These are phyloP conservation scores for Spodoptera exigua DNA, from an alignment of 2,888 invertebrate genomes.

Conservation along the genomic window DNA sequence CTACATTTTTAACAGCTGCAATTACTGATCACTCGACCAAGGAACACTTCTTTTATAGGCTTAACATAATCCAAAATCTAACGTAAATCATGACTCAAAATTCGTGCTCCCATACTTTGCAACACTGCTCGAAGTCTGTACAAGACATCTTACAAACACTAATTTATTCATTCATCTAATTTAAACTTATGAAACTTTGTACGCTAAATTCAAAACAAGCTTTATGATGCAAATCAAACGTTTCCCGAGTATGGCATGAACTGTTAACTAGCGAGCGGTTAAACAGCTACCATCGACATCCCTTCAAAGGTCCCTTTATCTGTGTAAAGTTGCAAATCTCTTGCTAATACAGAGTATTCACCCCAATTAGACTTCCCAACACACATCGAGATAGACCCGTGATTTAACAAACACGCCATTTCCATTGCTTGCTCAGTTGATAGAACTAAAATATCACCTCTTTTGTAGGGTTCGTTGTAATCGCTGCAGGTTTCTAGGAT, in stretches of 20 bases:
- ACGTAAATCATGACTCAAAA: slow-evolving; percentile 10
- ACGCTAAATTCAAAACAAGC: slow-evolving; percentile 53
- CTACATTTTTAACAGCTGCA: too few relatives aligned
- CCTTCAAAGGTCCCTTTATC: slow-evolving; percentile 74
- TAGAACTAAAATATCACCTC: not conserved
- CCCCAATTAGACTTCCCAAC: slow-evolving; percentile 69
- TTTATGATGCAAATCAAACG: slow-evolving; percentile 64
- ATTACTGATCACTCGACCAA: too few relatives aligned
- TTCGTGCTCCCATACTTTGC: slow-evolving; percentile 20
- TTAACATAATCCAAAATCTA: slow-evolving; percentile 5
- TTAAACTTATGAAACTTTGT: slow-evolving; percentile 54
- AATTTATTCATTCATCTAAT: slow-evolving; percentile 57
- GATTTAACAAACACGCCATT: not conserved
- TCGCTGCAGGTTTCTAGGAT: not conserved
- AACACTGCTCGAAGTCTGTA: slow-evolving; percentile 22
- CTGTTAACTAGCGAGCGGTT: slow-evolving; percentile 71
- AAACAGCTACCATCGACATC: slow-evolving; percentile 69
- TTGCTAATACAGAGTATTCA: slow-evolving; percentile 72
- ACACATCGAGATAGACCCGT: slow-evolving; percentile 21
- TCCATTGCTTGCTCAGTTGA: slow-evolving; percentile 31
- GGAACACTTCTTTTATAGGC: not conserved
- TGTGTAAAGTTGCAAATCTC: slow-evolving; percentile 74
- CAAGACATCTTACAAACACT: slow-evolving; percentile 40
- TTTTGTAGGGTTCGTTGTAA: slow-evolving; percentile 27
- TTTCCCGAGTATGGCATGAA: slow-evolving; percentile 62